phyloP scores from a whole-genome alignment of 2,888 invertebrate species.

The Suillia variegata region DNA sequence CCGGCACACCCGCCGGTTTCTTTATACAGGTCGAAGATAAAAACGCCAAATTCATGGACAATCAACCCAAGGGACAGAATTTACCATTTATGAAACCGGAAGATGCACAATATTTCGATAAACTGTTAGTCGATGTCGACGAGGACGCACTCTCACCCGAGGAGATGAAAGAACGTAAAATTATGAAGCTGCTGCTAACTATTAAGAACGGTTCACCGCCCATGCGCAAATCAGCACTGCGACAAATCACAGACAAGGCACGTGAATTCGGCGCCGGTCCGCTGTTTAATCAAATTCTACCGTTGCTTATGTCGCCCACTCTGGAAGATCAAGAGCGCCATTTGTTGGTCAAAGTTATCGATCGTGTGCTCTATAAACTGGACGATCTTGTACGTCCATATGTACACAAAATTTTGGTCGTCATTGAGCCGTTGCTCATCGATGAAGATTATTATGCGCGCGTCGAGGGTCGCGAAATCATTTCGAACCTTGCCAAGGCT shows the following conservation, averaged over 20 bases:
- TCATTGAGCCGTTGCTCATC: constrained; percentile 97
- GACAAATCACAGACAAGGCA: constrained; percentile 98
- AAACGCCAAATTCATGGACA: constrained; percentile 86
- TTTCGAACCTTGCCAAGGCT: constrained; percentile 98
- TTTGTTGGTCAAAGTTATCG: constrained; percentile 97
- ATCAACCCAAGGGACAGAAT: constrained; percentile 94
- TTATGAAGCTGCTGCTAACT: constrained; percentile 97
- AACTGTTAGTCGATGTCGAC: constrained; percentile 95
- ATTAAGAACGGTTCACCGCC: constrained; percentile 99
- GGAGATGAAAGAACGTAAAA: constrained; percentile 97
- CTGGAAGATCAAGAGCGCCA: constrained; percentile 99
- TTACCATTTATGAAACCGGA: constrained; percentile 99
- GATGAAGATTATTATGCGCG: constrained; percentile 99
- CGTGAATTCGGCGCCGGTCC: constrained; percentile 98
- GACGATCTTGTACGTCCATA: constrained; percentile 99
- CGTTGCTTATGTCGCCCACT: constrained; percentile 99
- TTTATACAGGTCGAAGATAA: constrained; percentile 93
- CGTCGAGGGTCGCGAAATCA: constrained; percentile 98
- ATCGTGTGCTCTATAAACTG: constrained; percentile 95
- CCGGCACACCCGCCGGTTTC: constrained; percentile 90
- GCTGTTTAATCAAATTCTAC: constrained; percentile 97
- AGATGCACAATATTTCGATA: constrained; percentile 99
- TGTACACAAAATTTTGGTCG: constrained; percentile 99
- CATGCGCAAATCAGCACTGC: constrained; percentile 96
- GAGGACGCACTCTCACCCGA: constrained; percentile 94